phyloP scores from a whole-genome alignment of 2,113 vertebrate species.

The Pogonocichla stellata region DNA sequence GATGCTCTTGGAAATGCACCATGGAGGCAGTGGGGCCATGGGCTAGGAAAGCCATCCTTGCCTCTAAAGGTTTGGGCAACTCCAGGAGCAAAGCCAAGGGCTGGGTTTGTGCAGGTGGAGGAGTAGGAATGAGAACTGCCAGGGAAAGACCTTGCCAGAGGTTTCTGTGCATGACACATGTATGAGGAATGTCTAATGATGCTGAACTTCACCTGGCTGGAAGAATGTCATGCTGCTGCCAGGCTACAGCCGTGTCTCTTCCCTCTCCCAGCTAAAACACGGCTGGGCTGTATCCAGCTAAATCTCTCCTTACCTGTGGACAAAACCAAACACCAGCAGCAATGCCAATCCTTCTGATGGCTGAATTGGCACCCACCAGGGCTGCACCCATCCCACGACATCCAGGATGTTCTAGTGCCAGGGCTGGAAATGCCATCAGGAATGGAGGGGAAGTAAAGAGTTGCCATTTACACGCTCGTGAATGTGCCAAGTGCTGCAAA shows the following conservation, averaged over 20 bases:
- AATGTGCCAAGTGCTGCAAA: background rate
- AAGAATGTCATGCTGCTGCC: background rate
- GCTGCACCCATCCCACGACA: rapidly evolving
- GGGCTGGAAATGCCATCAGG: background rate
- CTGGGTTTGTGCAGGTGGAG: background rate
- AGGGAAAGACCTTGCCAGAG: background rate
- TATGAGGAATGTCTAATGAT: background rate
- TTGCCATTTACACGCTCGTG: rapidly evolving
- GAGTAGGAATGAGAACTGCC: background rate
- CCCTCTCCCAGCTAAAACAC: background rate
- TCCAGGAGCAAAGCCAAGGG: background rate
- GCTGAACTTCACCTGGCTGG: background rate
- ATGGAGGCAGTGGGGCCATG: background rate
- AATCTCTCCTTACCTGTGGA: background rate
- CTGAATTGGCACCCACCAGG: rapidly evolving
- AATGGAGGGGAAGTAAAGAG: background rate
- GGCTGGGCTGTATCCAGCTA: too few species aligned
- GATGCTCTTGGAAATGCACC: background rate
- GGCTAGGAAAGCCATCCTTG: background rate
- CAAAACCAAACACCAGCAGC: background rate
- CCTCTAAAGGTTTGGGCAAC: background rate
- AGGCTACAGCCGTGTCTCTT: rapidly evolving
- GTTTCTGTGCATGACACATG: rapidly evolving
- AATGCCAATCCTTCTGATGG: background rate
- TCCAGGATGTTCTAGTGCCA: background rate